Base-by-base conservation (phyloP, 2,797 vertebrate genomes). In the Salmo trutta region DNA sequence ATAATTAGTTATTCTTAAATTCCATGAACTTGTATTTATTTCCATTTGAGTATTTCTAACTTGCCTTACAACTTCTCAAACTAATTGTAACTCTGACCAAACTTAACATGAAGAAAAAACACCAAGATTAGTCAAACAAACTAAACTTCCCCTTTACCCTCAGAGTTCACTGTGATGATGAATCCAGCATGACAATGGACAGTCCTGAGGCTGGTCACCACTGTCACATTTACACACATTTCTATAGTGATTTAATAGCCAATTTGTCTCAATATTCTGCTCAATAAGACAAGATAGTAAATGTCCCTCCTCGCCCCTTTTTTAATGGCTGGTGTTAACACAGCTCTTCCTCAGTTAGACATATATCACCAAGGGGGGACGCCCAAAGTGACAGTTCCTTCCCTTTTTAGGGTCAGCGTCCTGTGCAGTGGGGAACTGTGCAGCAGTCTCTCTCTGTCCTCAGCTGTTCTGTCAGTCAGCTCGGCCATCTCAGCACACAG, bases 231-330 rank as follows among this genome's bases (percentile, higher is more conserved):
- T 80, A 81, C 79, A 82, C 85, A 86, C 87, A 77, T 75, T 86
- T 87, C 89, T 72, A 79, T 75, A 66, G 77, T 91, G 91, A 92
- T 92, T 90, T 92, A 92, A 68, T 41, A 77, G 86, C 88, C 88
- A 84, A 90, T 92, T 90, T 90, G 87, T 93, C 90, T 92, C 87
- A 89, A 91, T 91, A 91, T 87, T 89, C 90, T 33, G 17, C 88
- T 89, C 86, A 89, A 84, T 73, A 80, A 84, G 90, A 92, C 85
- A 85, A 87, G 88, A 89, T 87, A 88, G 90, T 86, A 83, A 84
- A 79, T 75, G 83, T 81, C 83, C 80, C 86, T 80, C 80, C 85
- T 85, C 81, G 81, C 73, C 66, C 83, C 66, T 19, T 56, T 81
- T 84, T 83, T 90, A 91, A 92, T 89, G 89, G 85, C 86, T 62